phyloP scores from a whole-genome alignment of 2,113 vertebrate species.

The Prietella phreatophila region DNA sequence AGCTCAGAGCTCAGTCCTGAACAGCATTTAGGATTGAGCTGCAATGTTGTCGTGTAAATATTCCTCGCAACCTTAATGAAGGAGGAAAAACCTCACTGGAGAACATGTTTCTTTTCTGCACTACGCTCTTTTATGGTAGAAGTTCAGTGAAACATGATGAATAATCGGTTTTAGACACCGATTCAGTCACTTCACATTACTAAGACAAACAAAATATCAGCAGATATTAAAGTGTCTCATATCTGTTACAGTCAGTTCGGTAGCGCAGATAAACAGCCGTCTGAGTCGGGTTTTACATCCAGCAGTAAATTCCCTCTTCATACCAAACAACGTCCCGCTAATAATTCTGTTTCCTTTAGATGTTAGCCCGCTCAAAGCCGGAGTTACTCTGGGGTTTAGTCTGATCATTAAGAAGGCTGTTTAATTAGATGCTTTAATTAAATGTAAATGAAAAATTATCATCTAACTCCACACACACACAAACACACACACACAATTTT shows the following conservation, averaged over 20 bases:
- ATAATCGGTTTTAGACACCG: not conserved
- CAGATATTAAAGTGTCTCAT: not conserved
- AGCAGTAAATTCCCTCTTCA: not conserved
- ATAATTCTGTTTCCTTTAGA: not conserved
- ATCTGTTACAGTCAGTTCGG: no score
- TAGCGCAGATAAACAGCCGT: not conserved
- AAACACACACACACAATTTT: not conserved
- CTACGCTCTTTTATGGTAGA: not conserved
- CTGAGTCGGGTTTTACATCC: not conserved
- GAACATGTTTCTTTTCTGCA: not conserved
- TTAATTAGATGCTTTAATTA: constrained; percentile 5
- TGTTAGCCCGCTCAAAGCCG: not conserved
- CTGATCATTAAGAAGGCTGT: not conserved
- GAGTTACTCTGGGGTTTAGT: not conserved
- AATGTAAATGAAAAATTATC: not conserved
- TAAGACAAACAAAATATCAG: not conserved
- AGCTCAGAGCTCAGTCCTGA: not conserved
- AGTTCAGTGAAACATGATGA: not conserved
- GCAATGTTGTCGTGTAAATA: not conserved
- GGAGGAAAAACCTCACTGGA: not conserved
- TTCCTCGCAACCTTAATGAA: not conserved
- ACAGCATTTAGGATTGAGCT: not conserved
- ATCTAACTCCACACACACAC: not conserved
- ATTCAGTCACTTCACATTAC: not conserved
- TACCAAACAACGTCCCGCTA: not conserved